Percentiles rank a stretch among this genome's conserved stretches.
These are phyloP conservation scores for Bombus soroeensis DNA, from an alignment of 1,140 invertebrate genomes.

Conservation along the genomic window DNA sequence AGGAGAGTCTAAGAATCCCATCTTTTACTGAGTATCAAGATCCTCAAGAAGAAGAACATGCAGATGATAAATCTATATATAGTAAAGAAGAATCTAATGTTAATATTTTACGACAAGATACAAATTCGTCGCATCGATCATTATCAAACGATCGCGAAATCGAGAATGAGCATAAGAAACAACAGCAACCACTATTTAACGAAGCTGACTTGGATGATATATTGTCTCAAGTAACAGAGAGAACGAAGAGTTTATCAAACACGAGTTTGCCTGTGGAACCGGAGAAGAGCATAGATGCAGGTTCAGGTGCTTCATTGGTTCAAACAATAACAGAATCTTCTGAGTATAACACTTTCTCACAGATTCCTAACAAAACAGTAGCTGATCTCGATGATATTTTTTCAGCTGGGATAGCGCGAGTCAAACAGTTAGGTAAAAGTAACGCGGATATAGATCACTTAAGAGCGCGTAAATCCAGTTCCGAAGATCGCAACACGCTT, in stretches of 20 bases:
- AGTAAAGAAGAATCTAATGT: slow-evolving; percentile 6
- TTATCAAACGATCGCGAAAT: not conserved
- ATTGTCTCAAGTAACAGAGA: slow-evolving; percentile 64
- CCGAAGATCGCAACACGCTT: slow-evolving; percentile 41
- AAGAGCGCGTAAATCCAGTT: not conserved
- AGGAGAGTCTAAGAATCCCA: not conserved
- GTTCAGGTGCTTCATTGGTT: not conserved
- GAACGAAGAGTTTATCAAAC: not conserved
- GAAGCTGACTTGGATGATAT: slow-evolving; percentile 69
- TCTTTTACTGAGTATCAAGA: not conserved
- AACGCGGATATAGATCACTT: not conserved
- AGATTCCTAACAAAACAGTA: not conserved
- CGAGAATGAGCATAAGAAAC: slow-evolving; percentile 1
- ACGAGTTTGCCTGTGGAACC: not conserved
- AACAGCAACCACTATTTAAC: slow-evolving; percentile 37
- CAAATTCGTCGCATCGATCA: not conserved
- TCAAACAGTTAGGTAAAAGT: slow-evolving; percentile 23
- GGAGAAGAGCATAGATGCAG: not conserved
- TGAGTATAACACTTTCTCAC: not conserved
- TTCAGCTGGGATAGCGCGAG: slow-evolving; percentile 66
- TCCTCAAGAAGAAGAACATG: not conserved
- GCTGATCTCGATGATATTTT: slow-evolving; percentile 69
- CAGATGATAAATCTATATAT: not conserved
- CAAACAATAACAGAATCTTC: not conserved
- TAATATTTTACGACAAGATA: slow-evolving; percentile 7